Conservation (phyloP, 2,797 vertebrate genomes). For the Fistularia tabacaria region DNA sequence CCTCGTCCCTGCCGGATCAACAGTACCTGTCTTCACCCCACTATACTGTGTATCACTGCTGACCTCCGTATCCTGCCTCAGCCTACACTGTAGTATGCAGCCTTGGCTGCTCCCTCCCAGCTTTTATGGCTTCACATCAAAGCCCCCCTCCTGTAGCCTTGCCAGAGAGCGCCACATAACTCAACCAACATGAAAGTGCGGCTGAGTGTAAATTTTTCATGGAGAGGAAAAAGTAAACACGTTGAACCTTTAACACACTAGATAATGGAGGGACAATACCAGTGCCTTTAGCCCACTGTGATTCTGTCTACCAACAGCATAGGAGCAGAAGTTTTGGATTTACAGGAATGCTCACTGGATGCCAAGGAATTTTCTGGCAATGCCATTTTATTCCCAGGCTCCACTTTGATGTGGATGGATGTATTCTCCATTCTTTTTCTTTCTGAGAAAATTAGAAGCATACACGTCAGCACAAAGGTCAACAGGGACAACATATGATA, state of each 20-base stretch:
- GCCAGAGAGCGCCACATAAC: slow-evolving; percentile 63
- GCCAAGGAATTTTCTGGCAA: slow-evolving; percentile 64
- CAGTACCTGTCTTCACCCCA: slow-evolving; percentile 8
- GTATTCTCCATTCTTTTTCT: slow-evolving; percentile 55
- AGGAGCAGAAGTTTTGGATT: slow-evolving; percentile 54
- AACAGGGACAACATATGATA: slow-evolving; percentile 40
- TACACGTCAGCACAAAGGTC: slow-evolving; percentile 59
- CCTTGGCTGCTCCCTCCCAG: slow-evolving; percentile 34
- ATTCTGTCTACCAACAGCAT: slow-evolving; percentile 50
- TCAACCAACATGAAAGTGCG: slow-evolving; percentile 65
- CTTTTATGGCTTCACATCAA: slow-evolving; percentile 69
- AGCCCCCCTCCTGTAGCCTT: slow-evolving; percentile 51
- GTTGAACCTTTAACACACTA: slow-evolving; percentile 40
- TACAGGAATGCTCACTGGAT: slow-evolving; percentile 51
- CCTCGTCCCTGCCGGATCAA: background rate
- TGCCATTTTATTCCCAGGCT: slow-evolving; percentile 57
- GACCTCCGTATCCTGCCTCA: slow-evolving; percentile 49
- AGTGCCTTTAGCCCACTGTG: slow-evolving; percentile 18
- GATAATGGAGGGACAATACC: slow-evolving; percentile 40
- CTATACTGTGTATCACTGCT: slow-evolving; percentile 1
- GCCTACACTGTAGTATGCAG: slow-evolving; percentile 42
- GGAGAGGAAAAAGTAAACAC: slow-evolving; percentile 49
- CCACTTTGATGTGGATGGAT: slow-evolving; percentile 65
- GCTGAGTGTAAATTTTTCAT: slow-evolving; percentile 52
- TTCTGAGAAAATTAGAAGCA: slow-evolving; percentile 60